Evolutionary conservation across 2,888 invertebrate genomes (phyloP).

Genomic region (Mystacides longicornis): DNA sequence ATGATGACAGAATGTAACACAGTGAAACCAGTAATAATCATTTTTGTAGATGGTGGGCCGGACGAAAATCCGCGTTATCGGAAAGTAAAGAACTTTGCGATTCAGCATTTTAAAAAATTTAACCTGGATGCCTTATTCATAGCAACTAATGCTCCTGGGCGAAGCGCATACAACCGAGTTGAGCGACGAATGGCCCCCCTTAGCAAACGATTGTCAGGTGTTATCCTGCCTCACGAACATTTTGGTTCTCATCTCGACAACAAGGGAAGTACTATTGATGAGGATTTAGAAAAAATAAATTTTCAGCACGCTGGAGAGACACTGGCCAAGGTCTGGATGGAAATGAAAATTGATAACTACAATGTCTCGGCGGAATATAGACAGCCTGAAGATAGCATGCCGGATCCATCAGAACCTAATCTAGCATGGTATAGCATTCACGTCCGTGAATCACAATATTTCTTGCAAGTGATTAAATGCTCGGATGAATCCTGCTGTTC

Average conservation of each 20-base stretch:
- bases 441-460: not conserved
- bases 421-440: not conserved
- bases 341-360: constrained; percentile 9
- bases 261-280: constrained; percentile 29
- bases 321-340: constrained; percentile 31
- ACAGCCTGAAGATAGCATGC: constrained; percentile 1
- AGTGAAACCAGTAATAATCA: not conserved
- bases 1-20: not conserved
- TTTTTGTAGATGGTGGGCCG: not conserved
- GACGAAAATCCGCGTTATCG: not conserved
- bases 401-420: not conserved
- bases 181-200: constrained; percentile 33
- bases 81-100: not conserved
- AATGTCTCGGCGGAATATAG: constrained; percentile 9
- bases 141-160: constrained; percentile 32
- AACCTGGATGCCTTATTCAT: constrained; percentile 28
- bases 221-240: constrained; percentile 31
- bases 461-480: not conserved
- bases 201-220: constrained; percentile 29
- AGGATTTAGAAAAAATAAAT: constrained; percentile 30
- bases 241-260: constrained; percentile 31
- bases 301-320: constrained; percentile 31
- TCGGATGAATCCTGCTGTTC: not conserved
- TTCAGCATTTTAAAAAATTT: not conserved
- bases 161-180: constrained; percentile 32